Conservation (phyloP, 2,888 invertebrate species). For the Caenorhabditis sp. region DNA sequence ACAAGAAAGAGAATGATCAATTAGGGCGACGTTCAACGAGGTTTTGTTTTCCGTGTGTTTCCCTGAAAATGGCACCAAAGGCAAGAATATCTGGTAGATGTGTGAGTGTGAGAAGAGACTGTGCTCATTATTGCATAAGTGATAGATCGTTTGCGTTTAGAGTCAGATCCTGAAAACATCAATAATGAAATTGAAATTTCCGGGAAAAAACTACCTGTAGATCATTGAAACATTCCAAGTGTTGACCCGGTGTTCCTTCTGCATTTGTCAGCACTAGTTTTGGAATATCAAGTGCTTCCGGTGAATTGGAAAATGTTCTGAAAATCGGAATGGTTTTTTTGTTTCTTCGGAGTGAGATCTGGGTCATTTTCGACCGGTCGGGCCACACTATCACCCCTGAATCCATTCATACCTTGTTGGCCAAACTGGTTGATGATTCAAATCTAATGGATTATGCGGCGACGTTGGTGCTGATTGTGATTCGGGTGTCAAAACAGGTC, state of each 20-base stretch:
- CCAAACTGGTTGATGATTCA: constrained; percentile 52
- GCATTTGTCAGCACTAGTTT: constrained; percentile 65
- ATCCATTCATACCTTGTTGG: constrained; percentile 45
- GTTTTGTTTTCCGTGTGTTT: background rate
- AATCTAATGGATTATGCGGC: constrained; percentile 49
- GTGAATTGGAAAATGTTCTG: constrained; percentile 36
- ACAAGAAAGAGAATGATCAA: background rate
- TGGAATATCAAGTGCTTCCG: constrained; percentile 44
- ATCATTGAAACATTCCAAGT: constrained; percentile 54
- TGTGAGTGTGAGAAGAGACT: background rate
- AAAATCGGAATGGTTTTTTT: background rate
- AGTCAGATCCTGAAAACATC: constrained; percentile 21
- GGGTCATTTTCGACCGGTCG: too few relatives aligned
- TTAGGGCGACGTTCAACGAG: background rate
- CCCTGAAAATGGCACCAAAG: background rate
- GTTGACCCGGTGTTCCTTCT: constrained; percentile 56
- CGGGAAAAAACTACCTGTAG: background rate
- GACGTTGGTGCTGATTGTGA: constrained; percentile 65
- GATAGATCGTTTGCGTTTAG: constrained; percentile 21
- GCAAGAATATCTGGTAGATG: background rate
- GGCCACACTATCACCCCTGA: too few relatives aligned
- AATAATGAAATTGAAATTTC: background rate
- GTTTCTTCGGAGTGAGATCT: background rate
- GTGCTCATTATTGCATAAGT: constrained; percentile 14
- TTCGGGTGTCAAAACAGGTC: constrained; percentile 47